phyloP scores from a whole-genome alignment of 2,888 invertebrate genomes.

The Crepidodera aurea region DNA sequence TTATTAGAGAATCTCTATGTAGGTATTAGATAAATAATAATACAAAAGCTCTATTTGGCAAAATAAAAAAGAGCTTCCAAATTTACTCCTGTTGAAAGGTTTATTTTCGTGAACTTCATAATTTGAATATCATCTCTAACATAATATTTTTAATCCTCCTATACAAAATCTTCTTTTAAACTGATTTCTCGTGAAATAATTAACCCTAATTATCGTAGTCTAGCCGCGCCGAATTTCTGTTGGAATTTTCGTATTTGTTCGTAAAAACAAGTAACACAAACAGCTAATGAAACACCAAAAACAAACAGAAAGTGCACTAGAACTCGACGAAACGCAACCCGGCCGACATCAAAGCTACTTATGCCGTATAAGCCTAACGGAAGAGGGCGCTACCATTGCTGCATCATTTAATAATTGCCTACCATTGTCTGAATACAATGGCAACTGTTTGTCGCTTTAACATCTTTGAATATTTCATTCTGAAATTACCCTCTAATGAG shows the following conservation, averaged over 20 bases:
- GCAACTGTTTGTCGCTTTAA: not conserved
- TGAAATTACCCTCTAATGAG: not conserved
- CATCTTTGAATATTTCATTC: not conserved
- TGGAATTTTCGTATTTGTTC: not conserved
- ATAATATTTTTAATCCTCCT: no score
- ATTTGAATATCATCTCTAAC: no score
- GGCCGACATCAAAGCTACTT: constrained; percentile 3
- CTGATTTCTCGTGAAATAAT: not conserved
- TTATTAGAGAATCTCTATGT: no score
- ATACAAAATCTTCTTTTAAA: no score
- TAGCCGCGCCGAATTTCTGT: not conserved
- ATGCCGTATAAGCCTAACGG: not conserved
- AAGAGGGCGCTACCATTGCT: not conserved
- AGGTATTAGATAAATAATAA: no score
- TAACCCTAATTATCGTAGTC: not conserved
- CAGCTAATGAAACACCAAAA: constrained; percentile 7
- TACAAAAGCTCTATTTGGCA: no score
- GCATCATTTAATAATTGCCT: constrained; percentile 13
- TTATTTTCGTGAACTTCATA: no score
- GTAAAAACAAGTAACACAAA: constrained; percentile 7
- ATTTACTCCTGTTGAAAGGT: no score
- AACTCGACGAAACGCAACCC: not conserved
- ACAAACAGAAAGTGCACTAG: constrained; percentile 1
- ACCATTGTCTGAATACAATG: constrained; percentile 8
- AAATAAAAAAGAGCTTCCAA: no score